These are phyloP conservation scores for Bombus superbus DNA, from an alignment of 1,140 invertebrate genomes.

Conservation along the genomic window DNA sequence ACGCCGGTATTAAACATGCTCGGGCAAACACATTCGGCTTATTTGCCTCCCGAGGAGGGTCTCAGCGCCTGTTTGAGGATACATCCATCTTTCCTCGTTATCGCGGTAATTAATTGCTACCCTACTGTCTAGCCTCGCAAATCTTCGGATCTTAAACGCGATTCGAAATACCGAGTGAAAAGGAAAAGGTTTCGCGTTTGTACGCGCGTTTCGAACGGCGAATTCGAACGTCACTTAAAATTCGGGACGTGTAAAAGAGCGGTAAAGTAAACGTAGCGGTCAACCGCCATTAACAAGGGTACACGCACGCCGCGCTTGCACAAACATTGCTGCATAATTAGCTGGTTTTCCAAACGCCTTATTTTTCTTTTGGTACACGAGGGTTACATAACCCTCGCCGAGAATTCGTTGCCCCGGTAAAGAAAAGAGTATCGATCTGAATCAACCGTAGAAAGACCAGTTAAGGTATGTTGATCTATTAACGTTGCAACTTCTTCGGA, in stretches of 20 bases:
- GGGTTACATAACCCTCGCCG: not conserved
- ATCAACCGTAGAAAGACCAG: not conserved
- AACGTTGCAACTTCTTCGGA: not conserved
- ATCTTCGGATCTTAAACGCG: not conserved
- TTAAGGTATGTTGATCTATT: not conserved
- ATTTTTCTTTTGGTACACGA: not conserved
- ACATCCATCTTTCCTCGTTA: not conserved
- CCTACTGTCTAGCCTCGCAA: not conserved
- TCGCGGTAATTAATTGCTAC: slow-evolving; percentile 9
- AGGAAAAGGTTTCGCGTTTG: not conserved
- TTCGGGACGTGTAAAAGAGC: slow-evolving; percentile 38
- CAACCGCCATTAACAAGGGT: slow-evolving; percentile 27
- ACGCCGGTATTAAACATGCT: not conserved
- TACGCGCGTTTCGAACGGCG: not conserved
- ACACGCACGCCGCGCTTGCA: not conserved
- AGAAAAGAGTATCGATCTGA: not conserved
- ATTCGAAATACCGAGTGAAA: not conserved
- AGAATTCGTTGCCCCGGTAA: not conserved
- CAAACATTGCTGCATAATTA: slow-evolving; percentile 46
- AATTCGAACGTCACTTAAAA: slow-evolving; percentile 39
- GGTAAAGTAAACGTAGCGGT: slow-evolving; percentile 50
- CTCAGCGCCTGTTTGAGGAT: not conserved
- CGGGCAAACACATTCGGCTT: not conserved
- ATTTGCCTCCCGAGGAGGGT: not conserved
- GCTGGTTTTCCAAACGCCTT: slow-evolving; percentile 33